phyloP scores from a whole-genome alignment of 2,797 vertebrate genomes.

The Gambelia wislizenii region DNA sequence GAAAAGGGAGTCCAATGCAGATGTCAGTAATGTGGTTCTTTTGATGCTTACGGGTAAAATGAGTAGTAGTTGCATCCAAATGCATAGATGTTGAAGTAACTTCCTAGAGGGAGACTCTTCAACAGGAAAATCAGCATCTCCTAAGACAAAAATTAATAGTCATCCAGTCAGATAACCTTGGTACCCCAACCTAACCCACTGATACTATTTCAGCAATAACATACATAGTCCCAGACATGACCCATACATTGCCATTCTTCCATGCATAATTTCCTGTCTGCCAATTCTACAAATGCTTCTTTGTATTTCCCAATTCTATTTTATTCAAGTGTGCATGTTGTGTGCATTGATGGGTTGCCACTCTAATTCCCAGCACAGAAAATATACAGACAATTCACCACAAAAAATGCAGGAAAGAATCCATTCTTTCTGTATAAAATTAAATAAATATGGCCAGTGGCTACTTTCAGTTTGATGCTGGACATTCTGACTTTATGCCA shows the following conservation, averaged over 20 bases:
- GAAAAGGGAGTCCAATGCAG: neutral
- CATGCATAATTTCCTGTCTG: neutral
- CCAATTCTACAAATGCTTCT: neutral
- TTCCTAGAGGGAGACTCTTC: conserved; percentile 89
- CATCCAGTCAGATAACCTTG: neutral
- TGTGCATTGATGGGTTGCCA: neutral
- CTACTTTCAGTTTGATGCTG: neutral
- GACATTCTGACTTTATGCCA: neutral
- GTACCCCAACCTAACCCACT: neutral
- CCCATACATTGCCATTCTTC: neutral
- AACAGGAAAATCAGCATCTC: conserved; percentile 88
- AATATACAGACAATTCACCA: neutral
- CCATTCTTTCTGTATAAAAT: neutral
- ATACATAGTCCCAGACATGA: neutral
- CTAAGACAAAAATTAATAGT: conserved; percentile 62
- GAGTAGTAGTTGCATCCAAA: conserved; percentile 83
- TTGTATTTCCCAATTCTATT: neutral
- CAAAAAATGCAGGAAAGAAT: neutral
- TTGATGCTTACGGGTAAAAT: conserved; percentile 84
- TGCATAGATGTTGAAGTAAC: conserved; percentile 89
- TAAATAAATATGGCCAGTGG: neutral
- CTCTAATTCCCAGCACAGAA: neutral
- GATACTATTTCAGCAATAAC: fast-evolving
- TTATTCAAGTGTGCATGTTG: neutral
- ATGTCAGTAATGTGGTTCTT: too few species aligned